Conservation (phyloP, 2,888 invertebrate genomes). For the Thymelicus acteon region DNA sequence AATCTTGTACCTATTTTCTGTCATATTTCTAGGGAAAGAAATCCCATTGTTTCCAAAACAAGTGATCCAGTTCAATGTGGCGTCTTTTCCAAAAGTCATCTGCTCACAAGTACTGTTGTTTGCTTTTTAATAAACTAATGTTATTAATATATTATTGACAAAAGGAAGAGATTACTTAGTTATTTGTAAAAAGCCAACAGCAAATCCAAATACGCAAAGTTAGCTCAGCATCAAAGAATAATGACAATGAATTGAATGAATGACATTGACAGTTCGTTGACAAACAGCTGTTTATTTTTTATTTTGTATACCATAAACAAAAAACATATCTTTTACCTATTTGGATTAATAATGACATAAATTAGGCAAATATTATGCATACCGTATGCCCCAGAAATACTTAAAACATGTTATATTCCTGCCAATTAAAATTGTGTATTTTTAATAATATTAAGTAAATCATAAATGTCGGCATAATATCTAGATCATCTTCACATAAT, state of each 20-base stretch:
- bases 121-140: neutral
- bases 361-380: too few relatives aligned
- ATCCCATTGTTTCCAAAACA: conserved; percentile 68
- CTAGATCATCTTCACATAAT: too few relatives aligned
- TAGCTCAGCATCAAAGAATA: neutral
- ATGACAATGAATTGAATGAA: too few relatives aligned
- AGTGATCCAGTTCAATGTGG: conserved; percentile 61
- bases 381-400: too few relatives aligned
- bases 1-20: conserved; percentile 73
- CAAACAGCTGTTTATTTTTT: conserved; percentile 28
- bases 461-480: too few relatives aligned
- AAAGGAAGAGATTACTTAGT: neutral
- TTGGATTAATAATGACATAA: too few relatives aligned
- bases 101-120: conserved; percentile 44
- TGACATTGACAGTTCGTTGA: conserved; percentile 18
- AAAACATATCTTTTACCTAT: too few relatives aligned
- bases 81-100: conserved; percentile 71
- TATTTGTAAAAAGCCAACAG: neutral
- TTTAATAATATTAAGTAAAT: too few relatives aligned
- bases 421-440: too few relatives aligned
- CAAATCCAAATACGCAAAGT: neutral
- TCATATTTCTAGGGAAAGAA: conserved; percentile 67
- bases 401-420: too few relatives aligned
- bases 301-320: conserved; percentile 3
- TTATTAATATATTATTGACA: neutral